Evolutionary conservation across 2,113 vertebrate genomes (phyloP), one percentile per base, ranked within the genome.

Genomic region (Cariama cristata): DNA sequence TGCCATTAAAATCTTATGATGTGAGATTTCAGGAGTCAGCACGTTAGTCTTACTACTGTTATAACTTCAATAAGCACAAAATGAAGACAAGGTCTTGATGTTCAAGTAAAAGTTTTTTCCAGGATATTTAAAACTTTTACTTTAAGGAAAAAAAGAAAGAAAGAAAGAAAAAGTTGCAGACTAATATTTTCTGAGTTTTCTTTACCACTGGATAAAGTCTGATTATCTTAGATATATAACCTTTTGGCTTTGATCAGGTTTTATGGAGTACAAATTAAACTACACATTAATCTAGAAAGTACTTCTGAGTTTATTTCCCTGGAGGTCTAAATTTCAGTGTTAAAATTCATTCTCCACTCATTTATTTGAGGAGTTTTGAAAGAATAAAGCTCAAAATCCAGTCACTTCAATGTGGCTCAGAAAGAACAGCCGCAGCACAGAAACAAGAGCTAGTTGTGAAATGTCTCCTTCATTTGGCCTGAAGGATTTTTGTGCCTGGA

Each of bases 1-100:
- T 90, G 24, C 55, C 63, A 86, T 94, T 97, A 95, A 97, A 92
- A 80, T 92, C 63, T 90, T 93, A 92, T 40, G 71, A 83, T 88
- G 33, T 68, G 50, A 76, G 15, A 76, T 88, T 71, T 69, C 63
- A 80, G 45, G 50, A 92, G 67, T 94, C 55, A 95, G 91, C 44
- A 83, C 42, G 83, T 90, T 69, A 95, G 52, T 73, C 58, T 88
- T 86, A 40, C 32, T 66, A 68, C 42, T 58, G 8, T 69, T 74
- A 50, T 68, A 87, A 69, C 26, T 94, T 66, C 8, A 40, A 63
- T n/a, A 86, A 79, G 17, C 28, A 73, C 77, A 77, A 93, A 85
- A 86, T 55, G 22, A 76, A 75, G 69, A 66, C 49, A 94, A 95
- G 28, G 45, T 86, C 83, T 86, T 92, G 42, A 62, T 93, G 81